Evolutionary conservation across 1,140 invertebrate genomes (phyloP).

Genomic region (Pissodes strobi): DNA sequence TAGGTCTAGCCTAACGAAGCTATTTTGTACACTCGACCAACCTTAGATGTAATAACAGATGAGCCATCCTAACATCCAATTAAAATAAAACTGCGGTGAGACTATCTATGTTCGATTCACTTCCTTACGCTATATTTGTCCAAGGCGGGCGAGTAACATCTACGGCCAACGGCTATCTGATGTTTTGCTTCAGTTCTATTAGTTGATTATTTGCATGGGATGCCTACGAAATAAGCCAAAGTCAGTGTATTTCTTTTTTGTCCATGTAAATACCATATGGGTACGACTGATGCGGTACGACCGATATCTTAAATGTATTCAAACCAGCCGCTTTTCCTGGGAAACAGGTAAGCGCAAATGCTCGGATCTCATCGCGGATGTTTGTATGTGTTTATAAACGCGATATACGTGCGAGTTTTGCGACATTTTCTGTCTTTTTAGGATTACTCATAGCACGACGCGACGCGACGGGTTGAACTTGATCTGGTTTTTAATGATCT

Average conservation of each 20-base stretch:
- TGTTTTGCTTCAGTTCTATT: conserved; percentile 25
- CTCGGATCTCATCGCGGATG: too few species aligned
- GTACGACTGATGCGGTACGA: conserved; percentile 20
- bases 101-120: conserved; percentile 2
- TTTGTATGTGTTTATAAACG: too few species aligned
- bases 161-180: conserved; percentile 13
- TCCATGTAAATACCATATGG: conserved; percentile 21
- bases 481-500: too few species aligned
- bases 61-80: not conserved
- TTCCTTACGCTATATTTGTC: conserved; percentile 8
- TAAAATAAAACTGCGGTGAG: conserved; percentile 1
- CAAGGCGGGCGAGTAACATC: conserved; percentile 6
- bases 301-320: conserved; percentile 20
- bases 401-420: too few species aligned
- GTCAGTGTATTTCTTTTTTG: conserved; percentile 11
- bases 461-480: too few species aligned
- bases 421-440: too few species aligned
- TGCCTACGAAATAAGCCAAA: conserved; percentile 16
- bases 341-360: conserved; percentile 14
- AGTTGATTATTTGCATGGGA: conserved; percentile 25
- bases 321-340: conserved; percentile 21
- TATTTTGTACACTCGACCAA: too few species aligned
- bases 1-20: too few species aligned
- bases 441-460: too few species aligned
- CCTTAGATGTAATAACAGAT: too few species aligned